phyloP scores from a whole-genome alignment of 2,797 vertebrate genomes.

The Paramormyrops hopkinsi region DNA sequence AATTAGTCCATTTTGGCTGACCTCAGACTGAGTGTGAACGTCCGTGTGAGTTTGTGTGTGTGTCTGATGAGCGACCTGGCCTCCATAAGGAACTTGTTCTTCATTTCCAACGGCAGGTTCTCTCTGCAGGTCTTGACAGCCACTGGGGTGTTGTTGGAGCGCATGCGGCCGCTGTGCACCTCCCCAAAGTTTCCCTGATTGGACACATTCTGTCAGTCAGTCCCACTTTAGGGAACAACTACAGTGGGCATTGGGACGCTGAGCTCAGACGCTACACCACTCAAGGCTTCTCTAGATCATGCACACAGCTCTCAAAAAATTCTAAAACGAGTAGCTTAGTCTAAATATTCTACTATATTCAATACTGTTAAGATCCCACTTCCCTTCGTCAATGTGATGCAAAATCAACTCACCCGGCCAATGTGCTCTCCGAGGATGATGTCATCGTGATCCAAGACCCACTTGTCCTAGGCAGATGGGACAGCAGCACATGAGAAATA shows the following conservation, averaged over 20 bases:
- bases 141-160: slow-evolving; percentile 73
- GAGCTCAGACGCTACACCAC: background rate
- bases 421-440: slow-evolving; percentile 82
- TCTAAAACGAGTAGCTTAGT: background rate
- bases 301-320: background rate
- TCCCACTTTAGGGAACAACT: background rate
- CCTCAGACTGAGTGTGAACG: background rate
- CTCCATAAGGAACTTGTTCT: slow-evolving; percentile 92
- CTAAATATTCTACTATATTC: background rate
- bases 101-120: slow-evolving; percentile 77
- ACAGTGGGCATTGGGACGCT: background rate
- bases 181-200: slow-evolving; percentile 95
- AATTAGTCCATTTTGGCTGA: background rate
- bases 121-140: slow-evolving; percentile 91
- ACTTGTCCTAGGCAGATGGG: slow-evolving; percentile 75
- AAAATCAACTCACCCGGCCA: slow-evolving; percentile 70
- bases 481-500: background rate
- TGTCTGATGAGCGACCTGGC: slow-evolving; percentile 66
- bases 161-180: slow-evolving; percentile 80
- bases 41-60: slow-evolving; percentile 14
- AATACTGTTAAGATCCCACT: background rate
- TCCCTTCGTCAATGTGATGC: background rate
- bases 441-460: slow-evolving; percentile 87
- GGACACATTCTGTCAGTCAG: background rate
- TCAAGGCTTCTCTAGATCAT: background rate